Evolutionary conservation across 2,888 invertebrate species (phyloP).

Genomic region (Hoplodrina blanda): DNA sequence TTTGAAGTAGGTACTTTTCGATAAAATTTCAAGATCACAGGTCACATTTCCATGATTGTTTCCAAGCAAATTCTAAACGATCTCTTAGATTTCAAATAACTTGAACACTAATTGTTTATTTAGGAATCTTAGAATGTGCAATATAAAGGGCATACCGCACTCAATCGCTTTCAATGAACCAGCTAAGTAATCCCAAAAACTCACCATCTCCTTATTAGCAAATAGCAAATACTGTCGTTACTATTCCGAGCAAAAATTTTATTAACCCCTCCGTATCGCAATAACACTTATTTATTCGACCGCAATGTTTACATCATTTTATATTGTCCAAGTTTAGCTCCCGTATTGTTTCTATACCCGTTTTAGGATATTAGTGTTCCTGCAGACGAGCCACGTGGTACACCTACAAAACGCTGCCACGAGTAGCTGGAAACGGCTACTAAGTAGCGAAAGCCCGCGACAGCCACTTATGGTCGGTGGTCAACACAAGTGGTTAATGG

Average conservation of each 20-base stretch:
- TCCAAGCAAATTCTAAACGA: background rate
- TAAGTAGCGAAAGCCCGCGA: background rate
- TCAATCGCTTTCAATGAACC: constrained; percentile 16
- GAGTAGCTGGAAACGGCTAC: background rate
- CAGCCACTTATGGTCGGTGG: background rate
- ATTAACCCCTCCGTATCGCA: constrained; percentile 31
- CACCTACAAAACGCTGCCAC: background rate
- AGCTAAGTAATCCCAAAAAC: constrained; percentile 21
- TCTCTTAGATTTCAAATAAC: background rate
- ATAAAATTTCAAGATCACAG: background rate
- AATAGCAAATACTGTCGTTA: constrained; percentile 45
- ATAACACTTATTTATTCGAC: constrained; percentile 55
- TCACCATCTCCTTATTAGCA: constrained; percentile 33
- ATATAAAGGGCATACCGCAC: too few species aligned
- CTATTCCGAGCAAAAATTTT: constrained; percentile 43
- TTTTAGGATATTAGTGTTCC: constrained; percentile 70
- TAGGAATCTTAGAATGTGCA: background rate
- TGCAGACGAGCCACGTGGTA: constrained; percentile 14
- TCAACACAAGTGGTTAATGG: too few species aligned
- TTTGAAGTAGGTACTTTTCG: background rate
- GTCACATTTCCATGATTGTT: background rate
- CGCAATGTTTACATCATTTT: constrained; percentile 54
- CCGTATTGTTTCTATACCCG: constrained; percentile 44
- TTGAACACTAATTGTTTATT: background rate
- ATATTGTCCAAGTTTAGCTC: constrained; percentile 48